Evolutionary conservation across 2,113 vertebrate genomes (phyloP).

Genomic region (Muntiacus muntjak): DNA sequence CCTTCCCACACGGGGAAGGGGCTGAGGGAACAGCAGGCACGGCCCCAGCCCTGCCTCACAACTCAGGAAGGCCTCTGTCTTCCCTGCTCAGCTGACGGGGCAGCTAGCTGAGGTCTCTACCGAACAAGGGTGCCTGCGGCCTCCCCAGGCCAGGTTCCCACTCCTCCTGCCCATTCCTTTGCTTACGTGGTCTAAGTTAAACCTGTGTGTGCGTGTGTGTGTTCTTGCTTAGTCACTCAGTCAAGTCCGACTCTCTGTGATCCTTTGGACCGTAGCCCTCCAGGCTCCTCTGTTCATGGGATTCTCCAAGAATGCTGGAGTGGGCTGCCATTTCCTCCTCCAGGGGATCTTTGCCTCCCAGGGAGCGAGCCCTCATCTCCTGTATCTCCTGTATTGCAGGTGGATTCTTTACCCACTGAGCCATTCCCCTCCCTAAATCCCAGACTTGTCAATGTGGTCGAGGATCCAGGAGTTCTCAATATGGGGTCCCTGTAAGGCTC

Average conservation of each 20-base stretch:
- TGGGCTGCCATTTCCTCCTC: not conserved
- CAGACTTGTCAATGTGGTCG: no score
- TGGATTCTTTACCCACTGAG: not conserved
- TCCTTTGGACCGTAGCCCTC: not conserved
- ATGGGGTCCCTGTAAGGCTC: not conserved
- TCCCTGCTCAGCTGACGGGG: not conserved
- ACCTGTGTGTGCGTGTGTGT: not conserved
- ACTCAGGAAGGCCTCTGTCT: not conserved
- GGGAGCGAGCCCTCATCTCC: not conserved
- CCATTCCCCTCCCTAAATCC: not conserved
- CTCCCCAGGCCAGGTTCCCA: not conserved
- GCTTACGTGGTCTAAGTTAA: not conserved
- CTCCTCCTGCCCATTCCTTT: not conserved
- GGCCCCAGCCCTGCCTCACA: not conserved
- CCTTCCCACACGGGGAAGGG: not conserved
- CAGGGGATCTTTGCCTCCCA: not conserved
- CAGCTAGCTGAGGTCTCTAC: not conserved
- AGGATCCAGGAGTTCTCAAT: not conserved
- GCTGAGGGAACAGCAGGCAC: accelerated
- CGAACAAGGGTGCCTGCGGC: not conserved
- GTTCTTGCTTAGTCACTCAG: not conserved
- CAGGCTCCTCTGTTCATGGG: not conserved
- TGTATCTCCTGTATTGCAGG: not conserved
- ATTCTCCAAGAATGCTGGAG: not conserved
- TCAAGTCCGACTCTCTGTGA: not conserved